These are phyloP conservation scores for Cataglyphis albicans DNA, from an alignment of 2,888 invertebrate genomes.

Conservation along the genomic window DNA sequence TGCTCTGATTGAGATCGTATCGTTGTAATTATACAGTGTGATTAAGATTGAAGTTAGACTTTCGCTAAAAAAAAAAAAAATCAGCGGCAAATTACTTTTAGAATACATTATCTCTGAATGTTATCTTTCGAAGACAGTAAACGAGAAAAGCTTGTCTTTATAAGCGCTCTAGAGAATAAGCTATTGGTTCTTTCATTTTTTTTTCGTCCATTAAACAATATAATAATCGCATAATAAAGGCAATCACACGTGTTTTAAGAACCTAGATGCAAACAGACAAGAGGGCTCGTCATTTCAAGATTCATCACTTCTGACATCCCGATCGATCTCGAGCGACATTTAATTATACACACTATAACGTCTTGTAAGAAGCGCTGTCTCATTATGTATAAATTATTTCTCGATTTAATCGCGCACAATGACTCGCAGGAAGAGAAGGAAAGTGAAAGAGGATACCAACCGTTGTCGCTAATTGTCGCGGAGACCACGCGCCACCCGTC, in stretches of 20 bases:
- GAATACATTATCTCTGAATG: not conserved
- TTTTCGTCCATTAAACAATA: no score
- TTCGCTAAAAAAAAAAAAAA: slow-evolving; percentile 14
- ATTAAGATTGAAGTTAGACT: slow-evolving; percentile 44
- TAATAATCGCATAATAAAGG: not conserved
- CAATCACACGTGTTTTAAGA: not conserved
- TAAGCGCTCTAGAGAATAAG: not conserved
- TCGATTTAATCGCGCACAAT: slow-evolving; percentile 7
- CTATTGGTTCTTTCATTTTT: not conserved
- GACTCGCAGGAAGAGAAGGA: slow-evolving; percentile 31
- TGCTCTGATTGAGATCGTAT: slow-evolving; percentile 29
- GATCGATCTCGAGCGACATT: not conserved
- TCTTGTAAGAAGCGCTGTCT: not conserved
- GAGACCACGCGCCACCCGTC: slow-evolving; percentile 18
- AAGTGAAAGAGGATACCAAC: slow-evolving; percentile 42
- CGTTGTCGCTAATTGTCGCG: slow-evolving; percentile 37
- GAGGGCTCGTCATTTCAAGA: not conserved
- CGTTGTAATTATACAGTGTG: slow-evolving; percentile 26
- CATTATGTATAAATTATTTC: slow-evolving; percentile 10
- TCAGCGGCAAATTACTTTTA: slow-evolving; percentile 24
- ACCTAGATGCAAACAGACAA: not conserved
- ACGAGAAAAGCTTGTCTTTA: not conserved
- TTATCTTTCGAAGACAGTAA: not conserved
- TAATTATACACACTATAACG: not conserved
- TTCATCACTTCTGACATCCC: not conserved